Evolutionary conservation across 2,888 invertebrate genomes (phyloP).

Genomic region (Parochlus steinenii): DNA sequence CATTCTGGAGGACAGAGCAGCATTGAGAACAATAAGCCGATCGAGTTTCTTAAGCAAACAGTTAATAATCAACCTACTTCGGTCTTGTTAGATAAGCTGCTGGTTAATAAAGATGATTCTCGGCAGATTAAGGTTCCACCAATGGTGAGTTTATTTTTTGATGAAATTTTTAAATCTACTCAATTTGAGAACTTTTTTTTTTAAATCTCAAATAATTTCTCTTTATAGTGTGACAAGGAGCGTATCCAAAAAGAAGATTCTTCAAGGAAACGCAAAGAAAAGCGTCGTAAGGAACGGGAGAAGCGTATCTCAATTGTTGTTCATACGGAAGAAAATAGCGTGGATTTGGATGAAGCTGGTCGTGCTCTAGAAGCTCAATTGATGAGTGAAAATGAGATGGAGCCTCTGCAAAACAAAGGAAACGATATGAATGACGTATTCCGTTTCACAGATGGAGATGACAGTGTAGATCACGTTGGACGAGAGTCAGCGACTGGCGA

Average conservation of each 20-base stretch:
- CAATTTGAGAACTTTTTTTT: no score
- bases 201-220: no score
- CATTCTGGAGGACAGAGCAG: constrained; percentile 4
- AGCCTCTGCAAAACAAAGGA: constrained; percentile 20
- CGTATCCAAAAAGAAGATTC: constrained; percentile 10
- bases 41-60: no score
- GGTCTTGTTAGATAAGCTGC: no score
- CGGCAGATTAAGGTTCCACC: no score
- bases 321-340: constrained; percentile 58
- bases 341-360: constrained; percentile 66
- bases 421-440: constrained; percentile 34
- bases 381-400: constrained; percentile 44
- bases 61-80: no score
- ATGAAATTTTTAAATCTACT: no score
- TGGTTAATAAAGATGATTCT: no score
- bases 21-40: no score
- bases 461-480: constrained; percentile 32
- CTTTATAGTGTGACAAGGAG: no score
- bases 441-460: constrained; percentile 42
- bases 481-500: constrained; percentile 36
- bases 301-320: constrained; percentile 30
- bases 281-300: constrained; percentile 44
- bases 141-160: no score
- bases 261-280: constrained; percentile 40
- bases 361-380: constrained; percentile 68